Base-by-base conservation (phyloP, 2,113 vertebrate species). In the Microcebus jonahi region DNA sequence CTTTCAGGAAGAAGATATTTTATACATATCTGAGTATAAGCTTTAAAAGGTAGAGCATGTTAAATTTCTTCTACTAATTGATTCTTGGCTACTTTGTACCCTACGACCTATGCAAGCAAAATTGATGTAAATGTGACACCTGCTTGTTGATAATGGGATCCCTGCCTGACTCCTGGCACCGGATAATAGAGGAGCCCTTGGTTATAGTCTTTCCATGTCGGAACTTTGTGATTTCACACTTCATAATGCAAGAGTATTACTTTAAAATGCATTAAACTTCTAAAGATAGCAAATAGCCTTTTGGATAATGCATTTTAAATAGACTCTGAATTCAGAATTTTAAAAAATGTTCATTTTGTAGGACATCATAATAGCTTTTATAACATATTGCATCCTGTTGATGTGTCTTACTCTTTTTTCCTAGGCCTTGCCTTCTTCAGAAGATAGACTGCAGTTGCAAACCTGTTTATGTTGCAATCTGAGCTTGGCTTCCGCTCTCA, bases 231-330 rank as follows among this genome's bases (percentile, higher is more conserved):
- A 98, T 98, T 98, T 97, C 97, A 96, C 94, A 96, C 97, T 98
- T 97, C 83, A 89, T 96, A 98, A 98, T 95, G 88, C 15, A 80
- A 89, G 65, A 97, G 80, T 96, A 70, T 98, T 98, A 93, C 88
- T 97, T 98, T 98, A 98, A 98, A 98, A 98, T 98, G 97, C 90
- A 98, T 97, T 97, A 97, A 97, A 65, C 76, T 97, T 94, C 90
- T 98, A 97, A 98, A 98, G 97, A 98, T 59, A 97, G 97, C 93
- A 98, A 98, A 97, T 97, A 98, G 98, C 79, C 90, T 97, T 96
- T 97, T 9, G 34, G 90, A 92, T 98, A 98, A 98, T 96, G 71
- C 92, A 96, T 98, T 97, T 98, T 96, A 98, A 98, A 97, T 97
- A 98, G 96, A 95, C 89, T 96, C 36, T 77, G 77, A 94, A 94